These are phyloP conservation scores for Chrysotoxum bicinctum DNA, from an alignment of 2,888 invertebrate genomes.

Conservation along the genomic window DNA sequence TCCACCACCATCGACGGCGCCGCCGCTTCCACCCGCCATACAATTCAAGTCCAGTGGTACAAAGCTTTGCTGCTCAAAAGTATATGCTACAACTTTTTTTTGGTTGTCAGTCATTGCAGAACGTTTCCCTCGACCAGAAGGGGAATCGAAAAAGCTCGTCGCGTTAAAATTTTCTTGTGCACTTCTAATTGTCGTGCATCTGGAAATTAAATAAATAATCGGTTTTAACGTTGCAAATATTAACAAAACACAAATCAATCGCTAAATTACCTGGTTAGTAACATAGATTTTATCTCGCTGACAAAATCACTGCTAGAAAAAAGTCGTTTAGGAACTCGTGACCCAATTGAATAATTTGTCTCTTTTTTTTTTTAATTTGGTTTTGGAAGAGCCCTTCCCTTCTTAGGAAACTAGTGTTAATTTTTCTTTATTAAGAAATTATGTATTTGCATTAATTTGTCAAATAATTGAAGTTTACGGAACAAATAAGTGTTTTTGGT, in stretches of 20 bases:
- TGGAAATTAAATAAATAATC: conserved; percentile 30
- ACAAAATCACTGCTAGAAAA: neutral
- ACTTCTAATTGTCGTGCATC: conserved; percentile 37
- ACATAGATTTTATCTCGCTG: neutral
- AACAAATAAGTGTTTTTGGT: conserved; percentile 14
- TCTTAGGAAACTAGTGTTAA: neutral
- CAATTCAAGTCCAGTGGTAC: conserved; percentile 22
- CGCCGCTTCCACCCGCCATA: neutral
- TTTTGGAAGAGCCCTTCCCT: neutral
- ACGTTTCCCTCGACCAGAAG: conserved; percentile 57
- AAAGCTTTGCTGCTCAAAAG: conserved; percentile 53
- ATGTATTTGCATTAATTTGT: conserved; percentile 4
- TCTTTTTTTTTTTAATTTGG: neutral
- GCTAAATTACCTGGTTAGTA: conserved; percentile 46
- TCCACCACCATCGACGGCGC: neutral
- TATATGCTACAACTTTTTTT: conserved; percentile 46
- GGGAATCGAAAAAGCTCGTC: conserved; percentile 58
- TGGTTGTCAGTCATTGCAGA: conserved; percentile 64
- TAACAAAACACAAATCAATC: neutral
- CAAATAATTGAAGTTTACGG: neutral
- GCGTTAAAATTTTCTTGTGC: conserved; percentile 50
- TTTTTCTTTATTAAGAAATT: conserved; percentile 12
- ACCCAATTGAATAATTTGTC: conserved; percentile 21
- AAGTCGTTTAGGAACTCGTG: conserved; percentile 4
- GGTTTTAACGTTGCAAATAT: neutral